A percentile compares a stretch with the other conserved stretches of the same genome.
phyloP scores from a whole-genome alignment of 2,888 invertebrate species.

The Agrotis ipsilon region DNA sequence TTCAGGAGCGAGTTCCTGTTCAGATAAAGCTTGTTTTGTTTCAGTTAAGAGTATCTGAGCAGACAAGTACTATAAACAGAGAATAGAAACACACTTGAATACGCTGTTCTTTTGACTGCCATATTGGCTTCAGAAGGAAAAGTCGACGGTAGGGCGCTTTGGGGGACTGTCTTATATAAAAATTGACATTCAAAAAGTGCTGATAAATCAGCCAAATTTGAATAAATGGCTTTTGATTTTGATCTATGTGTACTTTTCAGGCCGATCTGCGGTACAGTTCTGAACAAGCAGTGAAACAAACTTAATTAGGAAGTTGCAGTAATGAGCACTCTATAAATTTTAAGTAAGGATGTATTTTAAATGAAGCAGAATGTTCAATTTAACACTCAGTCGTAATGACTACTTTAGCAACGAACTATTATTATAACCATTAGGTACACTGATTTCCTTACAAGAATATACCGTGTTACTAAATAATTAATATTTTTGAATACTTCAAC shows the following conservation, averaged over 20 bases:
- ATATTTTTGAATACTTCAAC: constrained; percentile 10
- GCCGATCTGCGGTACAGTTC: too few relatives aligned
- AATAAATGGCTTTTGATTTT: background rate
- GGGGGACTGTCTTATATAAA: background rate
- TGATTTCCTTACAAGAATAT: constrained; percentile 28
- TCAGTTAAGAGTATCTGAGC: too few relatives aligned
- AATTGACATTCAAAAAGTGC: background rate
- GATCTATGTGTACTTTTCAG: too few relatives aligned
- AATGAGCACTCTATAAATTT: background rate
- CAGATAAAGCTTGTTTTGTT: too few relatives aligned
- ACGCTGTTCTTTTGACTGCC: too few relatives aligned
- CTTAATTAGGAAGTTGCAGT: background rate
- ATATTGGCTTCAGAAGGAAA: too few relatives aligned
- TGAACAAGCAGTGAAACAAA: background rate
- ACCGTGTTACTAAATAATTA: constrained; percentile 10
- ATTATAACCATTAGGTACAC: constrained; percentile 6
- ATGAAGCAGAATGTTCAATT: constrained; percentile 6
- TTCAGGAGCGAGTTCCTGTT: too few relatives aligned
- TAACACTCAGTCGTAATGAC: background rate
- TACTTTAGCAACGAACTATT: background rate
- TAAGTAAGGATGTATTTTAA: constrained; percentile 22
- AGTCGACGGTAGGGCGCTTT: background rate
- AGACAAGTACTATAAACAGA: too few relatives aligned
- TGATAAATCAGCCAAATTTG: background rate
- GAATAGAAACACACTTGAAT: too few relatives aligned